Percentiles rank a stretch among this genome's conserved stretches.
Evolutionary conservation across 1,140 invertebrate species (phyloP).

Genomic region (Camponotus pennsylvanicus): DNA sequence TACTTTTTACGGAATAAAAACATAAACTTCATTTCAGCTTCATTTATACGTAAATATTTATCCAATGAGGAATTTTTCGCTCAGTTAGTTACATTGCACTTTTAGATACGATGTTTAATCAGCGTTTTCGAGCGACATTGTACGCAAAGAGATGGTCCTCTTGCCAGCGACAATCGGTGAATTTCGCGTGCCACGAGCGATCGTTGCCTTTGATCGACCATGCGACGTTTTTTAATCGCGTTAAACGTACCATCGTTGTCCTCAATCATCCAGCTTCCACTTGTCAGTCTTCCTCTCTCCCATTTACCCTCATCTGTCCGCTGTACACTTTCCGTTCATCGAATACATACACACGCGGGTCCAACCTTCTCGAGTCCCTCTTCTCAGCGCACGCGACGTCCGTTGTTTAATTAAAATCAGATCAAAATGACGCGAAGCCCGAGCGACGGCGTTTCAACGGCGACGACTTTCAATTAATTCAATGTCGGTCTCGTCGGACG

Average conservation of each 20-base stretch:
- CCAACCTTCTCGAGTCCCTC: constrained; percentile 29
- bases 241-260: constrained; percentile 63
- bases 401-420: constrained; percentile 71
- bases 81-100: constrained; percentile 42
- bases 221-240: constrained; percentile 68
- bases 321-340: background rate
- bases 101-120: constrained; percentile 32
- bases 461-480: constrained; percentile 74
- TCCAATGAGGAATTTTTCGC: background rate
- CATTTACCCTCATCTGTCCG: background rate
- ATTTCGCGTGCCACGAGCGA: constrained; percentile 54
- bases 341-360: constrained; percentile 2
- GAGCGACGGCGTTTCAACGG: constrained; percentile 9
- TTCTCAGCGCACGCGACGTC: constrained; percentile 19
- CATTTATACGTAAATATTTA: constrained; percentile 31
- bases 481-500: constrained; percentile 56
- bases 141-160: constrained; percentile 27
- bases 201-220: constrained; percentile 56
- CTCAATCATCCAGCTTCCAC: constrained; percentile 51
- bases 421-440: constrained; percentile 65
- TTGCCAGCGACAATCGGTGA: constrained; percentile 23
- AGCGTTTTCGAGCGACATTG: constrained; percentile 42
- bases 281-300: constrained; percentile 17
- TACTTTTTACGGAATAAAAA: constrained; percentile 15
- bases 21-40: constrained; percentile 22